phyloP scores from a whole-genome alignment of 2,797 vertebrate genomes.

The Sardinella longiceps region DNA sequence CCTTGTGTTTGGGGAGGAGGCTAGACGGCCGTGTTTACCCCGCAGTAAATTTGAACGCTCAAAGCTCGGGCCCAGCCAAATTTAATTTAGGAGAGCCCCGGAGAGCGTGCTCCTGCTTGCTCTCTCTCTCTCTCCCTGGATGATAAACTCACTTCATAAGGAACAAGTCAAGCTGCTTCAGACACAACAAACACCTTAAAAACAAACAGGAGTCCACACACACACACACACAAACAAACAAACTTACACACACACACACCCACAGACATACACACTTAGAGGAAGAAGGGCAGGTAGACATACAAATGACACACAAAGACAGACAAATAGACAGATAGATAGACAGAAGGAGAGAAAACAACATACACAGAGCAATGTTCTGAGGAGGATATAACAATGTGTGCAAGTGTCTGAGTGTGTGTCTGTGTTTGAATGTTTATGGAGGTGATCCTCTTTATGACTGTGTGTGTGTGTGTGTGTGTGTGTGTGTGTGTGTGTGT shows the following conservation, averaged over 20 bases:
- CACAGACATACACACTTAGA: neutral
- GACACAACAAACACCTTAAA: neutral
- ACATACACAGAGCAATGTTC: neutral
- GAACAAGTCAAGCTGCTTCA: neutral
- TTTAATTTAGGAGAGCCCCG: neutral
- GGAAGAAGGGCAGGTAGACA: neutral
- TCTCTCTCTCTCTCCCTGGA: neutral
- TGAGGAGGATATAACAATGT: too few species aligned
- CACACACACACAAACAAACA: neutral
- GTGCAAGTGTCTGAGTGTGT: neutral
- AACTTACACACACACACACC: neutral
- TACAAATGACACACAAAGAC: too few species aligned
- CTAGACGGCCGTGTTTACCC: neutral
- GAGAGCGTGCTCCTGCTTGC: neutral
- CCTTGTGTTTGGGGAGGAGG: neutral
- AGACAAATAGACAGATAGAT: too few species aligned
- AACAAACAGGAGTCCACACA: neutral
- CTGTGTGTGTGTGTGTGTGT: neutral
- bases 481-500: neutral
- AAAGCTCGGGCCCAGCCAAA: neutral
- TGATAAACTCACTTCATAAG: slow-evolving; percentile 2
- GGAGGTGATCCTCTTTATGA: neutral
- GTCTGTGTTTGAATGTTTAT: neutral
- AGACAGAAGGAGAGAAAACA: too few species aligned
- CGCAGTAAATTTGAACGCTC: slow-evolving; percentile 1